Percentiles rank a stretch among this genome's conserved stretches.
Evolutionary conservation across 1,140 invertebrate genomes (phyloP).

Genomic region (Camponotus floridanus): DNA sequence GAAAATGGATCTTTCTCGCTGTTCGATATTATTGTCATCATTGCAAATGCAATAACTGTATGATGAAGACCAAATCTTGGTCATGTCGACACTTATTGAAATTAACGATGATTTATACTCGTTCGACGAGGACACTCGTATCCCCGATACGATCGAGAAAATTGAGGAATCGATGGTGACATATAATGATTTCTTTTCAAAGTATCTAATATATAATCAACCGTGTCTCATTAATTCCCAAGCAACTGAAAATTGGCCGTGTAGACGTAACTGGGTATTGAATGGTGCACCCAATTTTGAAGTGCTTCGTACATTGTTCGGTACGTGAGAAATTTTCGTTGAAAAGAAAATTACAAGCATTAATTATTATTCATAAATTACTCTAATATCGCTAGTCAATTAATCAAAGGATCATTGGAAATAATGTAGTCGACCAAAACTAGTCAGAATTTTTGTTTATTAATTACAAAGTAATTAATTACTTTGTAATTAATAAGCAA

Average conservation of each 20-base stretch:
- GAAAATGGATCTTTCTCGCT: not conserved
- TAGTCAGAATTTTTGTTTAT: too few relatives aligned
- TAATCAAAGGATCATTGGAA: too few relatives aligned
- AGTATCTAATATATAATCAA: slow-evolving; percentile 88
- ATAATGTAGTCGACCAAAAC: too few relatives aligned
- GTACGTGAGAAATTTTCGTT: slow-evolving; percentile 68
- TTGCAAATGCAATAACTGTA: not conserved
- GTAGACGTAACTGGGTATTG: slow-evolving; percentile 87
- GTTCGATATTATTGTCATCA: not conserved
- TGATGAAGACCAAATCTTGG: slow-evolving; percentile 7
- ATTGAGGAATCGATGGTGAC: slow-evolving; percentile 61
- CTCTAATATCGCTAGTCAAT: too few relatives aligned
- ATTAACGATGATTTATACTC: slow-evolving; percentile 27
- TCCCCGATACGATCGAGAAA: slow-evolving; percentile 46
- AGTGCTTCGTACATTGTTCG: slow-evolving; percentile 88
- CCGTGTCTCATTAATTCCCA: slow-evolving; percentile 89
- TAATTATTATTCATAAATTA: too few relatives aligned
- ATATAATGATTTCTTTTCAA: slow-evolving; percentile 87
- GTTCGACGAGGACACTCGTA: slow-evolving; percentile 8
- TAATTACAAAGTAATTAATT: too few relatives aligned
- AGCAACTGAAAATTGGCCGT: slow-evolving; percentile 88
- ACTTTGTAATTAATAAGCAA: too few relatives aligned
- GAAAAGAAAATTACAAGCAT: not conserved
- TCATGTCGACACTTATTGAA: slow-evolving; percentile 63
- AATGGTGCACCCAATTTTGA: slow-evolving; percentile 88